These are phyloP conservation scores for Uropsilus gracilis DNA, from an alignment of 2,113 vertebrate species.

Conservation along the genomic window DNA sequence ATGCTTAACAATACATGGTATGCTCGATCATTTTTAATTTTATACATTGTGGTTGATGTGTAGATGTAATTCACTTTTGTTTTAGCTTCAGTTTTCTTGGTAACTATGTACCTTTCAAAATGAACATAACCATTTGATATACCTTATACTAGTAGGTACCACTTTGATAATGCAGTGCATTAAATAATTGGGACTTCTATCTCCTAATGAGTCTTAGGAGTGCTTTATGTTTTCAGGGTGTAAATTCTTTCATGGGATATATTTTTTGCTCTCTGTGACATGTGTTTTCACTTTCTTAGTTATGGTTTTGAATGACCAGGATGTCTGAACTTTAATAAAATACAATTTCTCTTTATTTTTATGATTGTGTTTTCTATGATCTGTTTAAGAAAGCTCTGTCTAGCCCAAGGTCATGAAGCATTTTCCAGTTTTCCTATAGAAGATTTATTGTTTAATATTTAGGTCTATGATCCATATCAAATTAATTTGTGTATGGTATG, in stretches of 20 bases:
- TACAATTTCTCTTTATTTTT: not conserved
- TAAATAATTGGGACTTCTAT: not conserved
- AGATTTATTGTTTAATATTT: conserved; percentile 54
- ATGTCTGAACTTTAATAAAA: conserved; percentile 43
- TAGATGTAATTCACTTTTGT: not conserved
- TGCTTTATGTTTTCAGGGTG: not conserved
- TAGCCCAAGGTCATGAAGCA: conserved; percentile 28
- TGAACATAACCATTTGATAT: not conserved
- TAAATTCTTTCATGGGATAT: not conserved
- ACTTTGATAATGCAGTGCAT: not conserved
- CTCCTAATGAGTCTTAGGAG: not conserved
- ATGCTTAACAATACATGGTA: not conserved
- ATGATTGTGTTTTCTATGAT: not conserved
- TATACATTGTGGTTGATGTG: not conserved
- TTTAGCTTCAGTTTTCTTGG: conserved; percentile 4
- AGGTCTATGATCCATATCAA: conserved; percentile 38
- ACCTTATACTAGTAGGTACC: not conserved
- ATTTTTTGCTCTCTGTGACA: not conserved
- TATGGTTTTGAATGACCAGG: not conserved
- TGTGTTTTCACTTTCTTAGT: not conserved
- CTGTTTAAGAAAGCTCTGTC: conserved; percentile 1
- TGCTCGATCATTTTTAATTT: not conserved
- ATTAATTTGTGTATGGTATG: conserved; percentile 28
- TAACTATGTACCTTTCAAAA: not conserved
- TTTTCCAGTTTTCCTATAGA: not conserved